phyloP scores from a whole-genome alignment of 2,113 vertebrate species.

The Archocentrus centrarchus region DNA sequence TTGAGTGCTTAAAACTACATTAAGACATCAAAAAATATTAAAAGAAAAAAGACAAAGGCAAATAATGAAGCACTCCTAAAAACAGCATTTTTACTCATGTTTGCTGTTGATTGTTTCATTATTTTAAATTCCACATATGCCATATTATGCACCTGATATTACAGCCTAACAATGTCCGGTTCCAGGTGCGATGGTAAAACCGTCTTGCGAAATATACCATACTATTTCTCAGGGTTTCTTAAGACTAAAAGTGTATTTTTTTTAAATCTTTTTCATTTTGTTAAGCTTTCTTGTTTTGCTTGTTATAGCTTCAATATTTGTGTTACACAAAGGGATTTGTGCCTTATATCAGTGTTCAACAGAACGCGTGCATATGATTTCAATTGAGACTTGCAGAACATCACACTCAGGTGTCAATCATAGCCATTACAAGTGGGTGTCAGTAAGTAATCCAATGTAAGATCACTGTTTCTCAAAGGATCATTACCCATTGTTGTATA shows the following conservation, averaged over 20 bases:
- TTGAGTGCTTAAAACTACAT: background rate
- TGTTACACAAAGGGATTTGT: background rate
- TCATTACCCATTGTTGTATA: background rate
- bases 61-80: background rate
- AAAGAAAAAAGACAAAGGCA: background rate
- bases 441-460: background rate
- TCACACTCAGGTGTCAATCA: background rate
- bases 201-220: background rate
- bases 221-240: slow-evolving; percentile 24
- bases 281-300: background rate
- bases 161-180: background rate
- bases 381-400: background rate
- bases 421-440: background rate
- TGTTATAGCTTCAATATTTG: background rate
- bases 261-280: background rate
- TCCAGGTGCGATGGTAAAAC: background rate
- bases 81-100: no score
- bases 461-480: background rate
- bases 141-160: background rate
- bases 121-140: background rate
- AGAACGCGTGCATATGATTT: background rate
- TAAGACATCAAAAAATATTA: background rate
- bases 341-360: background rate
- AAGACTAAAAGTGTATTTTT: background rate
- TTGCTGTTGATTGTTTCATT: background rate